phyloP scores from a whole-genome alignment of 2,888 invertebrate genomes.

The Archaeoteleia sp. region DNA sequence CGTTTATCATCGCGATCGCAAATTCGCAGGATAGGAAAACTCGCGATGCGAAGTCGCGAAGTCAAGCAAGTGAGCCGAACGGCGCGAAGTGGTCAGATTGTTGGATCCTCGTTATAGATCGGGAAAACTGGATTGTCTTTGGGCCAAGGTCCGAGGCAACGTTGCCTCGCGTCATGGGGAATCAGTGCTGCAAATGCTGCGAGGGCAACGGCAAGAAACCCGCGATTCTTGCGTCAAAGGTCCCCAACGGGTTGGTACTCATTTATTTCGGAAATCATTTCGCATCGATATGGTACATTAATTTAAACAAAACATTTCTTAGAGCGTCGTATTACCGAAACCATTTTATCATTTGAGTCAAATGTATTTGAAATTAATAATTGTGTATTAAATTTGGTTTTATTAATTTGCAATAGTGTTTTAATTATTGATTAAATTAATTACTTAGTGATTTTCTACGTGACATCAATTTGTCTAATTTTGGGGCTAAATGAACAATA shows the following conservation, averaged over 20 bases:
- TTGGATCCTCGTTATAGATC: background rate
- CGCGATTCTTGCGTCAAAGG: slow-evolving; percentile 54
- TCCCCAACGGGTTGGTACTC: slow-evolving; percentile 62
- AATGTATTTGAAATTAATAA: no score
- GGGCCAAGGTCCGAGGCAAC: slow-evolving; percentile 11
- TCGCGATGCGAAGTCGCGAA: background rate
- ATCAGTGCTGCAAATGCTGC: slow-evolving; percentile 73
- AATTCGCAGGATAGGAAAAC: background rate
- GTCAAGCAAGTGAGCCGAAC: slow-evolving; percentile 16
- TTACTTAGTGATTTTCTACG: no score
- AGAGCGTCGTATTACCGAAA: no score
- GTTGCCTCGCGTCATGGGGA: slow-evolving; percentile 65
- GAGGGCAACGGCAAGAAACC: slow-evolving; percentile 67
- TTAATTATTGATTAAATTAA: slow-evolving; percentile 12
- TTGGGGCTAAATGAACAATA: slow-evolving; percentile 42
- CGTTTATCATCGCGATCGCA: background rate
- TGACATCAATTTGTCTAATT: slow-evolving; percentile 17
- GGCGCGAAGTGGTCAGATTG: slow-evolving; percentile 2
- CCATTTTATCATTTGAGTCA: slow-evolving; percentile 4
- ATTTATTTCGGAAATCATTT: no score
- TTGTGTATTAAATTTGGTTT: slow-evolving; percentile 1
- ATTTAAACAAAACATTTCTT: no score
- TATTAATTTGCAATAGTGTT: slow-evolving; percentile 18
- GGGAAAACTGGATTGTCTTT: slow-evolving; percentile 15
- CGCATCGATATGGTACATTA: slow-evolving; percentile 49